phyloP scores from a whole-genome alignment of 2,888 invertebrate species.

The Drosophila algonquin region DNA sequence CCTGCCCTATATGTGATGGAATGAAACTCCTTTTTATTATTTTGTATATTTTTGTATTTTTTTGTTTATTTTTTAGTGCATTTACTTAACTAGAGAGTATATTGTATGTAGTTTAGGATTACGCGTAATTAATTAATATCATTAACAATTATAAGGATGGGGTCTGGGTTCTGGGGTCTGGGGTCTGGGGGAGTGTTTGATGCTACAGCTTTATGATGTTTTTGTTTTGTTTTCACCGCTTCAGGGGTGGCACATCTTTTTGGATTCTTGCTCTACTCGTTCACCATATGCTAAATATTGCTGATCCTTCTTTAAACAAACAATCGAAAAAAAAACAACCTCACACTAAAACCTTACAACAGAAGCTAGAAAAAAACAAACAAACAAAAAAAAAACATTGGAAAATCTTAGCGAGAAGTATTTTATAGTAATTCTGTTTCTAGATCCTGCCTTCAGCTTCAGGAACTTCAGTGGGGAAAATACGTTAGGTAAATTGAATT shows the following conservation, averaged over 20 bases:
- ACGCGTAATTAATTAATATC: constrained; percentile 68
- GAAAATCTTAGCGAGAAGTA: constrained; percentile 23
- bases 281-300: too few species aligned
- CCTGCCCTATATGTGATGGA: too few species aligned
- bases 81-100: constrained; percentile 71
- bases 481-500: constrained; percentile 48
- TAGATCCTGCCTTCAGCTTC: background rate
- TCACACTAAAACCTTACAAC: constrained; percentile 46
- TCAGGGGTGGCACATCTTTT: constrained; percentile 24
- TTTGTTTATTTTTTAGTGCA: constrained; percentile 60
- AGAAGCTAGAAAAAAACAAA: constrained; percentile 34
- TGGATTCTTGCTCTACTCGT: constrained; percentile 28
- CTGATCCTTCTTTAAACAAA: constrained; percentile 6
- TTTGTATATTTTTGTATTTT: constrained; percentile 28
- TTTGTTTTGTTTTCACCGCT: constrained; percentile 9
- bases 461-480: constrained; percentile 15
- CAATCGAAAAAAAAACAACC: constrained; percentile 24
- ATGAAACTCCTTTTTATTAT: background rate
- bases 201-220: constrained; percentile 32
- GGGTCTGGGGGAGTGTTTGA: constrained; percentile 18
- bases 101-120: constrained; percentile 50
- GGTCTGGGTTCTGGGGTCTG: background rate
- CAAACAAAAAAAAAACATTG: constrained; percentile 23
- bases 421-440: constrained; percentile 18
- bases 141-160: constrained; percentile 56